Evolutionary conservation across 2,113 vertebrate species (phyloP), one percentile per base, ranked within the genome.

Genomic region (Amia ocellicauda): DNA sequence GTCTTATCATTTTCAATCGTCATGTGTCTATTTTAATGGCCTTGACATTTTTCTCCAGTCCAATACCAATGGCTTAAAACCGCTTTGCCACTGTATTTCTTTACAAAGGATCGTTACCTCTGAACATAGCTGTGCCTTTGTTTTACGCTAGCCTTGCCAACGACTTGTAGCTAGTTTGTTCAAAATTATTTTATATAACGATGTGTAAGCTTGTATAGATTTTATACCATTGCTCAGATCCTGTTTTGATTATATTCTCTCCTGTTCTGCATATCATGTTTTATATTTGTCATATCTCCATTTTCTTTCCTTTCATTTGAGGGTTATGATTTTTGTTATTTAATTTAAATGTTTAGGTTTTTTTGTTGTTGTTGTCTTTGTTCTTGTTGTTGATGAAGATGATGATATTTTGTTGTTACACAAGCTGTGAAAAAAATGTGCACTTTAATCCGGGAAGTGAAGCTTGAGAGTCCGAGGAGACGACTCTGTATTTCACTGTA

Each of bases 101-200:
- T 84, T 75, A 71, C 79, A 86, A 87, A 87, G 83, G 78, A 86
- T 85, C 78, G 43, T 84, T 88, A 88, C 86, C 87, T 88, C 88
- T 82, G 73, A 84, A 87, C 81, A 87, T 82, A 86, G 84, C 85
- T 86, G 89, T 91, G 89, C 89, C 89, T 91, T 91, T 87, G 85
- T 88, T 85, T 85, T 85, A 86, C 79, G 87, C 87, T 90, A 89
- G 88, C 82, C 86, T 88, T 87, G 85, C 86, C 86, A 90, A 88
- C 83, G 73, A 86, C 77, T 83, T 76, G 63, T 80, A 66, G 80
- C 74, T 42, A 52, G 41, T 69, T 67, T 83, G 67, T 69, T 40
- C 36, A 40, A 81, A 77, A 67, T 71, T 66, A 75, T 79, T 85
- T 78, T 74, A 71, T 72, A 78, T 77, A 67, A 61, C 75, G 72